phyloP scores from a whole-genome alignment of 2,888 invertebrate species.

The Melanostoma mellinum region DNA sequence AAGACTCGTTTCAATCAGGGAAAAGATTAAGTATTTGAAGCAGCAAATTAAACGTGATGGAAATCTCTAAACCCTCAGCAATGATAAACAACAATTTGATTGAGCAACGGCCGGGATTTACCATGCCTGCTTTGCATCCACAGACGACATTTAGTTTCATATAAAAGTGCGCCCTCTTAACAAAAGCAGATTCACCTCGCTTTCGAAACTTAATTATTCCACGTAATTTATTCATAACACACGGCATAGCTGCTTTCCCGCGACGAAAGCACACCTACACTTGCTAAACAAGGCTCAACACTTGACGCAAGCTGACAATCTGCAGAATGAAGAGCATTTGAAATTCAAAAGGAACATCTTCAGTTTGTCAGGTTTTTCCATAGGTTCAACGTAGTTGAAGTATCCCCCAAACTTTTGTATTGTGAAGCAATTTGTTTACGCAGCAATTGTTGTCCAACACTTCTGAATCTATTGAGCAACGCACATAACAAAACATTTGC shows the following conservation, averaged over 20 bases:
- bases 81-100: too few species aligned
- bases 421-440: slow-evolving; percentile 63
- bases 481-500: slow-evolving; percentile 60
- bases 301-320: slow-evolving; percentile 32
- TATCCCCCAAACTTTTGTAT: neutral
- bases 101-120: too few species aligned
- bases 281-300: slow-evolving; percentile 14
- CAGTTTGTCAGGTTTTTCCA: slow-evolving; percentile 18
- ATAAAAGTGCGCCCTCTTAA: too few species aligned
- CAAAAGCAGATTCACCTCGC: too few species aligned
- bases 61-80: too few species aligned
- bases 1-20: too few species aligned
- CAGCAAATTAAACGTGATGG: too few species aligned
- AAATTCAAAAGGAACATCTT: slow-evolving; percentile 41
- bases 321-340: slow-evolving; percentile 44
- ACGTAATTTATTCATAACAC: neutral
- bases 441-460: slow-evolving; percentile 69
- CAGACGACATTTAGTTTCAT: too few species aligned
- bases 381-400: slow-evolving; percentile 1
- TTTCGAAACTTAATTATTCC: too few species aligned
- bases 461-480: slow-evolving; percentile 49
- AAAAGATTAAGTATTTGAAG: too few species aligned
- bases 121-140: too few species aligned
- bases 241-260: neutral
- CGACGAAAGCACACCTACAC: neutral